Percentiles rank a stretch among this genome's conserved stretches.
phyloP scores from a whole-genome alignment of 2,113 vertebrate genomes.

The Platycercus adscitus region DNA sequence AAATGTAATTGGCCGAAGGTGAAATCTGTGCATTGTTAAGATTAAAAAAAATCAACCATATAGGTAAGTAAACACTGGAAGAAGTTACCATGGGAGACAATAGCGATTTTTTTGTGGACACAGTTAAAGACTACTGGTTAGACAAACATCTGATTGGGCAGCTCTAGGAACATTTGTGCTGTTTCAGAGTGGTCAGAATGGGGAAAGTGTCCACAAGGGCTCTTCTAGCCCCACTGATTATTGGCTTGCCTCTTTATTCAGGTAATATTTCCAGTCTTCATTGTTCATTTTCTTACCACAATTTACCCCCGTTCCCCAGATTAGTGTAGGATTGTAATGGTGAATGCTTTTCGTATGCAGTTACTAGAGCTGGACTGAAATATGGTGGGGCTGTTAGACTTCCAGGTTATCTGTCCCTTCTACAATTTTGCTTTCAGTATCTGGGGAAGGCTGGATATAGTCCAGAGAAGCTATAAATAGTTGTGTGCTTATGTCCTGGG shows the following conservation, averaged over 20 bases:
- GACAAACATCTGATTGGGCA: not conserved
- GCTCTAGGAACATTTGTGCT: not conserved
- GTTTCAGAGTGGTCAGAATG: not conserved
- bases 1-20: not conserved
- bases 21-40: not conserved
- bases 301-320: not conserved
- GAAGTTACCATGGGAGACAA: not conserved
- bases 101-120: no score
- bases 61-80: not conserved
- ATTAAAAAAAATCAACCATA: not conserved
- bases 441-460: not conserved
- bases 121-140: not conserved
- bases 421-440: not conserved
- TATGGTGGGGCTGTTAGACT: not conserved
- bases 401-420: not conserved
- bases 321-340: not conserved
- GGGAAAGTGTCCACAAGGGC: not conserved
- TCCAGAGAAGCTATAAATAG: not conserved
- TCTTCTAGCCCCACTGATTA: not conserved
- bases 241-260: not conserved
- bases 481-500: not conserved
- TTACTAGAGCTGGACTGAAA: not conserved
- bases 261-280: not conserved
- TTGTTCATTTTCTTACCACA: not conserved
- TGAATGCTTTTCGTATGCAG: not conserved